Conservation (phyloP, 2,797 vertebrate genomes). For the Oreochromis mossambicus region DNA sequence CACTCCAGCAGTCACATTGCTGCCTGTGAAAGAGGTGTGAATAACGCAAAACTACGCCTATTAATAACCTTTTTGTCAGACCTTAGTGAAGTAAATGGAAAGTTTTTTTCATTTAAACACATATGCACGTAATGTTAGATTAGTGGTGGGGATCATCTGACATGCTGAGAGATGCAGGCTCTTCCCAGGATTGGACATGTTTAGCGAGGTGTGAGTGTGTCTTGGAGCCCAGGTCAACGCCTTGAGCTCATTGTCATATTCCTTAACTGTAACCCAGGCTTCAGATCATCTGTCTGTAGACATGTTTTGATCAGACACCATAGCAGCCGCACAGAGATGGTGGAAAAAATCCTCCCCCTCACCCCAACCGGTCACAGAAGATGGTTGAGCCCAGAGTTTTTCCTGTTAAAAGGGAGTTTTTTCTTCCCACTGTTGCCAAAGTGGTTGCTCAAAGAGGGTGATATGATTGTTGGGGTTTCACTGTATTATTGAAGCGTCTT, state of each 20-base stretch:
- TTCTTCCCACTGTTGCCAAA: background rate
- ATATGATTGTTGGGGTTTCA: background rate
- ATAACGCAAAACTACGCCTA: fast-evolving
- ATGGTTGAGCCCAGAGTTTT: too few relatives aligned
- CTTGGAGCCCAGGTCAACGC: background rate
- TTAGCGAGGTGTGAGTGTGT: background rate
- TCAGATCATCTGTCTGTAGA: background rate
- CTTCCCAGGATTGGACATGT: background rate
- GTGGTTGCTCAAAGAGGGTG: background rate
- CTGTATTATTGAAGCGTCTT: background rate
- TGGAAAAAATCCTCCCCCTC: background rate
- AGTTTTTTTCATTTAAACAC: background rate
- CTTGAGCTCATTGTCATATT: background rate
- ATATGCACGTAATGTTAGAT: background rate
- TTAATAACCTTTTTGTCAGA: background rate
- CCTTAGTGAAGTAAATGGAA: fast-evolving
- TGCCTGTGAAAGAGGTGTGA: background rate
- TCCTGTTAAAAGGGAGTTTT: background rate
- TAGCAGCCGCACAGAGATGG: background rate
- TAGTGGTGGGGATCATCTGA: background rate
- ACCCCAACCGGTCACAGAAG: background rate
- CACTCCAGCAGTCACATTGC: background rate
- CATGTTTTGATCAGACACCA: background rate
- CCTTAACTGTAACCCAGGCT: background rate
- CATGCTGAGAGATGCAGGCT: background rate